These are phyloP conservation scores for Syngnathoides biaculeatus DNA, from an alignment of 2,113 vertebrate genomes.

Conservation along the genomic window DNA sequence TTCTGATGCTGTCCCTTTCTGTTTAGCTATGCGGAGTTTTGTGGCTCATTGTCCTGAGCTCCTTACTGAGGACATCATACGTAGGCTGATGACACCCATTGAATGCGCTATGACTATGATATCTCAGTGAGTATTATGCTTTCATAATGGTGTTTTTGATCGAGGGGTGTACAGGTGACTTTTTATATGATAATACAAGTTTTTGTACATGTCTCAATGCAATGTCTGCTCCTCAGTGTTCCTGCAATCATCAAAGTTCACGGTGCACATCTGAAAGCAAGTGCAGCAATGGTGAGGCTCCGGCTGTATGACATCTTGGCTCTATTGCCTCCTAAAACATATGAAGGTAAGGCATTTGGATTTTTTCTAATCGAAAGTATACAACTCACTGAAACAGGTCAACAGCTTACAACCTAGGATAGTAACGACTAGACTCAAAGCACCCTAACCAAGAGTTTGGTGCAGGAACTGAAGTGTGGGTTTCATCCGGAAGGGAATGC, in stretches of 20 bases:
- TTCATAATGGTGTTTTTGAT: not conserved
- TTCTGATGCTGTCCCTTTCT: not conserved
- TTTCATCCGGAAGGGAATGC: not conserved
- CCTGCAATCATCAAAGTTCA: slow-evolving; percentile 95
- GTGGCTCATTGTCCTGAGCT: slow-evolving; percentile 98
- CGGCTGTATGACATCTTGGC: slow-evolving; percentile 96
- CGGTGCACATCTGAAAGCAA: slow-evolving; percentile 95
- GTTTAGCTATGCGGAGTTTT: slow-evolving; percentile 95
- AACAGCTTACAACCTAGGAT: not conserved
- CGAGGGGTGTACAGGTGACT: not conserved
- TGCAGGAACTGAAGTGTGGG: not conserved
- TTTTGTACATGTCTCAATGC: not conserved
- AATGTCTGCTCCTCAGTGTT: slow-evolving; percentile 71
- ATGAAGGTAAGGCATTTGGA: slow-evolving; percentile 81
- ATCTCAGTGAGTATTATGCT: slow-evolving; percentile 88
- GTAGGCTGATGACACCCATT: slow-evolving; percentile 94
- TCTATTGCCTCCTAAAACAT: slow-evolving; percentile 95
- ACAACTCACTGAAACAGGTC: not conserved
- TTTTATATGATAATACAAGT: not conserved
- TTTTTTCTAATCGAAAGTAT: too few species aligned
- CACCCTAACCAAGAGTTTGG: not conserved
- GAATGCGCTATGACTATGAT: slow-evolving; percentile 99
- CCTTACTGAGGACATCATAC: slow-evolving; percentile 95
- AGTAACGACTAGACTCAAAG: not conserved
- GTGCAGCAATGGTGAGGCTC: slow-evolving; percentile 97